Conservation (phyloP, 2,888 invertebrate species). For the Conus canariensis region DNA sequence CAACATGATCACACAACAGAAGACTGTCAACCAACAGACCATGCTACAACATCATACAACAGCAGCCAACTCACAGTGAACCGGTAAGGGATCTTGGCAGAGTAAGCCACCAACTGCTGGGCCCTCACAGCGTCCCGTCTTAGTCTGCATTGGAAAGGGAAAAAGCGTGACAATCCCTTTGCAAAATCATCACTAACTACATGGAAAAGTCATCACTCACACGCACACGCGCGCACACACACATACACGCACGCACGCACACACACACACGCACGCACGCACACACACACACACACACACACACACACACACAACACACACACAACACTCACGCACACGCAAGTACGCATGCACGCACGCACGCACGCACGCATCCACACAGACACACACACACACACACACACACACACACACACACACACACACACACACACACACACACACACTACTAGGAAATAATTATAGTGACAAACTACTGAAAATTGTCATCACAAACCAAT, state of each 20-base stretch:
- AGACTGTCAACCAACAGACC: background rate
- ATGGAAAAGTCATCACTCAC: background rate
- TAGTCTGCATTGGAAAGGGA: background rate
- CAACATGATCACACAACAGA: too few species aligned
- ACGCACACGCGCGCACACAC: background rate
- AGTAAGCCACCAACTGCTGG: constrained; percentile 61
- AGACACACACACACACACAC: too few species aligned
- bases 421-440: too few species aligned
- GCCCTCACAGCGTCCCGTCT: background rate
- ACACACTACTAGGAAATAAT: too few species aligned
- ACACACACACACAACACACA: background rate
- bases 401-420: too few species aligned
- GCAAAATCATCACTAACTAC: too few species aligned
- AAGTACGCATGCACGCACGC: background rate
- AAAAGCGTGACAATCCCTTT: too few species aligned
- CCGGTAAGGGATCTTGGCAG: constrained; percentile 62
- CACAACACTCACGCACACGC: too few species aligned
- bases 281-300: background rate
- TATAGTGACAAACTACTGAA: too few species aligned
- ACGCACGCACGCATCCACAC: background rate
- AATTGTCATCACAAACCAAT: too few species aligned
- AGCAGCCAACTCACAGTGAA: constrained; percentile 53
- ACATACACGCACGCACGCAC: too few species aligned
- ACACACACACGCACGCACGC: background rate
- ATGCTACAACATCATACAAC: background rate